Evolutionary conservation across 2,113 vertebrate species (phyloP).

Genomic region (Prunella himalayana): DNA sequence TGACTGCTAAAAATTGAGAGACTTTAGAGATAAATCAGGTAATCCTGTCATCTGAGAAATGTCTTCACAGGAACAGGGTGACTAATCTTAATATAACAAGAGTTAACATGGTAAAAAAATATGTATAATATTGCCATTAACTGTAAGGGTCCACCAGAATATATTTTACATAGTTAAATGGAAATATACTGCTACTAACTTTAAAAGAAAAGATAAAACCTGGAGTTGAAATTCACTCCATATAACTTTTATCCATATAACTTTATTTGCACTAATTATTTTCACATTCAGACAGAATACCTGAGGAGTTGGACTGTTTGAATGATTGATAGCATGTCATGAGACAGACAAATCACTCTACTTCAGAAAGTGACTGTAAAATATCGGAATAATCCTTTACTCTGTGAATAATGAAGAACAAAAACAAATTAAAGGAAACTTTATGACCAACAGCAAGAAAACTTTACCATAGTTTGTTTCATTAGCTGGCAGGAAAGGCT

Average conservation of each 20-base stretch:
- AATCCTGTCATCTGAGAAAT: background rate
- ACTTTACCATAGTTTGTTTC: background rate
- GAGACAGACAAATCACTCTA: background rate
- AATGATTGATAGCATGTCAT: background rate
- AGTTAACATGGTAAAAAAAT: background rate
- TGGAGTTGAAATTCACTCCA: background rate
- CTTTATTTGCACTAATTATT: slow-evolving; percentile 25
- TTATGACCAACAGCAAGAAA: background rate
- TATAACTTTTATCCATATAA: background rate
- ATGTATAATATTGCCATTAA: background rate
- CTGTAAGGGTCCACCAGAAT: background rate
- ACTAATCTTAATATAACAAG: background rate
- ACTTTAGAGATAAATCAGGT: background rate
- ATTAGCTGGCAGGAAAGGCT: background rate
- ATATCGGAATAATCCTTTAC: background rate
- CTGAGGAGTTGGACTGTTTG: background rate
- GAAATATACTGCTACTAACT: background rate
- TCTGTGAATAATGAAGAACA: background rate
- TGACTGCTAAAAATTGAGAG: background rate
- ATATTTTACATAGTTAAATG: background rate
- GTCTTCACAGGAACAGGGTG: background rate
- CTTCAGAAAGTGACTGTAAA: background rate
- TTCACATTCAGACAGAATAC: background rate
- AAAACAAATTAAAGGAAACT: background rate
- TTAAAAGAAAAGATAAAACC: background rate